Evolutionary conservation across 2,113 vertebrate species (phyloP), one percentile per base, ranked within the genome.

Genomic region (Henicopernis longicauda): DNA sequence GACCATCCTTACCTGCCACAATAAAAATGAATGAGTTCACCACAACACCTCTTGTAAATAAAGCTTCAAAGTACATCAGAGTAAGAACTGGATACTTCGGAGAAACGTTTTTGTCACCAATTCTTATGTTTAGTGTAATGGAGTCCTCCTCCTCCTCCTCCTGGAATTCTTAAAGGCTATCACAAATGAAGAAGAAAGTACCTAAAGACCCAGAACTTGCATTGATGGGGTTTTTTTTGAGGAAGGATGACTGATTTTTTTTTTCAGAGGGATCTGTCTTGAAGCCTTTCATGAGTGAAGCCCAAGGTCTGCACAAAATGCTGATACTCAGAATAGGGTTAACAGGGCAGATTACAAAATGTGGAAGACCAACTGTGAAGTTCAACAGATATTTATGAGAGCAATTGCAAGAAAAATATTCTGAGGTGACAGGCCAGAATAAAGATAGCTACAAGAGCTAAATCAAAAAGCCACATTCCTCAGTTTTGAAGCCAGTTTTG

Each of bases 151-250:
- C 6, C 40, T 61, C 27, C 17, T 86, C 8, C 19, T 82, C 5
- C 45, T 82, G 47, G 14, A 89, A 63, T 49, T 71, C 19, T 52
- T 62, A n/a, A 42, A 77, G 19, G 20, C 7, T 54, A 54, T 18
- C 20, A 72, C 17, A 90, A 90, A 47, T 23, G 36, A 72, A 65
- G 11, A 31, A 55, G 15, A 78, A 74, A 85, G 26, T 9, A 2
- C 13, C 16, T 59, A 26, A 94, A 55, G 15, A 27, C 36, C 3
- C 36, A 76, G 14, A 79, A 69, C 7, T 22, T 52, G 18, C 21
- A 62, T 0, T 9, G 10, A 11, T 25, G 15, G 7, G 16, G 5
- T 0, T 17, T 40, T 59, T 61, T 63, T n/a, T 26, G 4, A 44
- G 36, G n/a, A 73, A 91, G 27, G 17, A 50, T 34, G 7, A 38